Percentiles rank a stretch among this genome's conserved stretches.
These are phyloP conservation scores for Phoeniculus purpureus DNA, from an alignment of 2,797 vertebrate genomes.

Conservation along the genomic window DNA sequence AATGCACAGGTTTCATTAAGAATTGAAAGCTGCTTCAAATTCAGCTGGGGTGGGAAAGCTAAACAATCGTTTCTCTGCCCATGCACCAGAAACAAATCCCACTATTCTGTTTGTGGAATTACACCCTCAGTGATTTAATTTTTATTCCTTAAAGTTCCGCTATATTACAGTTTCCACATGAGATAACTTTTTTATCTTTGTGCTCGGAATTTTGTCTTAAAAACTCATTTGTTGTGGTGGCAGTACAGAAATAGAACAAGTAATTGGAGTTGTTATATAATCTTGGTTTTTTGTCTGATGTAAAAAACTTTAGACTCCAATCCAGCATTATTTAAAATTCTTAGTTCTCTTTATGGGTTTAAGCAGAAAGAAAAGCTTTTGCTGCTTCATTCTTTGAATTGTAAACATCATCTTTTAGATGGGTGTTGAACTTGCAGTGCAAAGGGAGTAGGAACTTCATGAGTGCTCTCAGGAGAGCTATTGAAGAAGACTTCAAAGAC, in stretches of 20 bases:
- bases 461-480: slow-evolving; percentile 74
- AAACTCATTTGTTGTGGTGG: background rate
- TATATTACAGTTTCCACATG: background rate
- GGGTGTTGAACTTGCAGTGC: slow-evolving; percentile 78
- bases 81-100: background rate
- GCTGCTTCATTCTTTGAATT: background rate
- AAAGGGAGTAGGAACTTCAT: slow-evolving; percentile 80
- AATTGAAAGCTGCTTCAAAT: background rate
- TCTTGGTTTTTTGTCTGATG: background rate
- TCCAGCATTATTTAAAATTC: background rate
- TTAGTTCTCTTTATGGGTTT: background rate
- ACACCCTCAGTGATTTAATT: background rate
- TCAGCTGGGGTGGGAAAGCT: background rate
- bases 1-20: background rate
- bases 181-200: background rate
- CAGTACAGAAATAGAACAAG: background rate
- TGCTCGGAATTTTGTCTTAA: background rate
- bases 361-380: background rate
- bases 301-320: background rate
- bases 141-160: background rate
- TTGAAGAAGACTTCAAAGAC: slow-evolving; percentile 79
- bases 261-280: background rate
- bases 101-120: background rate
- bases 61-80: background rate
- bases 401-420: slow-evolving; percentile 70